These are phyloP conservation scores for Channa maculata DNA, from an alignment of 2,113 vertebrate species.

Conservation along the genomic window DNA sequence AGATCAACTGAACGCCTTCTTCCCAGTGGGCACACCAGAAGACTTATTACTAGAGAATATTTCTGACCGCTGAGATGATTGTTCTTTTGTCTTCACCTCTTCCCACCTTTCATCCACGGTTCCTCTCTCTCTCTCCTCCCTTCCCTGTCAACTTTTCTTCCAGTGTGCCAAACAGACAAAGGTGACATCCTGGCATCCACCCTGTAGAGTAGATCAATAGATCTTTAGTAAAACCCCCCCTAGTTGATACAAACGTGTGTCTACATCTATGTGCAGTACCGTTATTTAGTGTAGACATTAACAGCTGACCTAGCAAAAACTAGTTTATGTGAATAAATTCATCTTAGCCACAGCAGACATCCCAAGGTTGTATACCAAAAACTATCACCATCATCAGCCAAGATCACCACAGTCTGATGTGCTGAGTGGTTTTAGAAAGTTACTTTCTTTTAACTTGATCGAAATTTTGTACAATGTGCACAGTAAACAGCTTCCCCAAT, in stretches of 20 bases:
- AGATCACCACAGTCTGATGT: not conserved
- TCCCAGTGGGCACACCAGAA: not conserved
- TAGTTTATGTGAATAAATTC: constrained; percentile 38
- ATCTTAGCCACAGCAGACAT: constrained; percentile 46
- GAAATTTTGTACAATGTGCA: not conserved
- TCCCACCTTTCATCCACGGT: constrained; percentile 53
- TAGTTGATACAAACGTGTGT: constrained; percentile 40
- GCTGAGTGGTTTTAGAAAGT: not conserved
- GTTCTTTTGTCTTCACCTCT: constrained; percentile 14
- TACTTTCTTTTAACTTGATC: not conserved
- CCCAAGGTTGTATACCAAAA: not conserved
- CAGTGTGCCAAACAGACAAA: constrained; percentile 73
- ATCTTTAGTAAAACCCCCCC: constrained; percentile 31
- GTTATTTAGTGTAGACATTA: constrained; percentile 50
- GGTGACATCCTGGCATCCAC: constrained; percentile 70
- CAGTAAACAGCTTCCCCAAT: not conserved
- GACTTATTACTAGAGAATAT: not conserved
- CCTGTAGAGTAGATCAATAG: constrained; percentile 64
- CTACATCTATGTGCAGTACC: constrained; percentile 10
- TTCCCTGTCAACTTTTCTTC: constrained; percentile 57
- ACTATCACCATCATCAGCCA: not conserved
- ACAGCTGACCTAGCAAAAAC: constrained; percentile 25
- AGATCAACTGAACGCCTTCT: not conserved
- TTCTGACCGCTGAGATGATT: constrained; percentile 5
- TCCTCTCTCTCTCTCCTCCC: constrained; percentile 60